These are phyloP conservation scores for Dipodomys spectabilis DNA, from an alignment of 2,113 vertebrate species.

Conservation along the genomic window DNA sequence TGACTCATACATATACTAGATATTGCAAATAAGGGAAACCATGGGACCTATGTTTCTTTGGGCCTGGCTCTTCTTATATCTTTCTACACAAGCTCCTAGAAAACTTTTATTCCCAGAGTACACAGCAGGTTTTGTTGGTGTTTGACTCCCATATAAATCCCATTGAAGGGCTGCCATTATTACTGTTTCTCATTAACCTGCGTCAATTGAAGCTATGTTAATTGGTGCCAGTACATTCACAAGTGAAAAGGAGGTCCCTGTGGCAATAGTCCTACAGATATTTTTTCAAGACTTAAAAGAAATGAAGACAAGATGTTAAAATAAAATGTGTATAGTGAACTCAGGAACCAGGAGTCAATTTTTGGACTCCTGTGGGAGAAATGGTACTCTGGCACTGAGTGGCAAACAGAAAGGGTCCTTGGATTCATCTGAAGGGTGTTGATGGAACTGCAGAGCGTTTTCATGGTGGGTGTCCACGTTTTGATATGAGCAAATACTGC, in stretches of 20 bases:
- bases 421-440: background rate
- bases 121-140: background rate
- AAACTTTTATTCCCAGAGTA: background rate
- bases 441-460: background rate
- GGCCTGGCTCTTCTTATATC: too few relatives aligned
- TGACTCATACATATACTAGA: too few relatives aligned
- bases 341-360: too few relatives aligned
- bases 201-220: background rate
- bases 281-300: constrained; percentile 1
- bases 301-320: background rate
- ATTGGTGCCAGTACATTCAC: background rate
- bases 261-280: background rate
- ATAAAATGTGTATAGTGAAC: background rate
- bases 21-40: too few relatives aligned
- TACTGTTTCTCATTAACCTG: background rate
- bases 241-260: background rate
- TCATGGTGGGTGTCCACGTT: background rate
- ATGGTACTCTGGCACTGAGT: background rate
- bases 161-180: background rate
- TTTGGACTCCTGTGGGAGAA: background rate
- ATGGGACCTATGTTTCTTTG: too few relatives aligned
- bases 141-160: constrained; percentile 6
- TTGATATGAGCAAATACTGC: background rate
- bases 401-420: background rate
- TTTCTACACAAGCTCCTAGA: background rate